phyloP scores from a whole-genome alignment of 2,113 vertebrate genomes.

The Ascaphus truei region DNA sequence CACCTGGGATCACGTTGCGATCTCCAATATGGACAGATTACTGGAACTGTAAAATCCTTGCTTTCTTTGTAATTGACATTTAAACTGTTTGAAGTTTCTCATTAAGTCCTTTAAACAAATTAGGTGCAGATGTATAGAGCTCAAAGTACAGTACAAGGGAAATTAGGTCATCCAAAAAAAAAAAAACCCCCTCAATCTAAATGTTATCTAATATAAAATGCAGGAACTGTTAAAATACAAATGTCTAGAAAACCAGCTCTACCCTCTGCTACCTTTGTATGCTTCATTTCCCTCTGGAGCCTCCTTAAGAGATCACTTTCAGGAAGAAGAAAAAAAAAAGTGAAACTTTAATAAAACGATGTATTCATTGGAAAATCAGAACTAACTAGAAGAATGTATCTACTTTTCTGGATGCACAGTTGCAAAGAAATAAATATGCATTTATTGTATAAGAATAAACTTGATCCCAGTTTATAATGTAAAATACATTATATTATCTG shows the following conservation, averaged over 20 bases:
- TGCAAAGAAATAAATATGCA: conserved; percentile 24
- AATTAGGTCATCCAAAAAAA: conserved; percentile 66
- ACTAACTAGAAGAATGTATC: not conserved
- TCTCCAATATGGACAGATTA: conserved; percentile 79
- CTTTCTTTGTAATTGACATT: conserved; percentile 83
- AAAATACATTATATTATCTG: too few relatives aligned
- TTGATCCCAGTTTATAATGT: too few relatives aligned
- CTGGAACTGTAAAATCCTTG: conserved; percentile 76
- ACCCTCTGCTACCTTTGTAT: conserved; percentile 37
- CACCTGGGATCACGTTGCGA: conserved; percentile 83
- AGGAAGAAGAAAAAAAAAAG: conserved; percentile 24
- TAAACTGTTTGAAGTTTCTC: conserved; percentile 87
- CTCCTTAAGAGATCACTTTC: conserved; percentile 24
- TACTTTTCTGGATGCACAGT: conserved; percentile 34
- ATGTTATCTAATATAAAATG: conserved; percentile 47
- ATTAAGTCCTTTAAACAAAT: conserved; percentile 79
- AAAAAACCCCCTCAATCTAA: conserved; percentile 56
- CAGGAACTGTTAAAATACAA: conserved; percentile 49
- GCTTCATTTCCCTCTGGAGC: not conserved
- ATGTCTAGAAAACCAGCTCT: conserved; percentile 40
- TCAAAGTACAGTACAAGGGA: conserved; percentile 63
- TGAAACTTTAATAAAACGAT: conserved; percentile 17
- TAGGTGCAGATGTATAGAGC: conserved; percentile 74
- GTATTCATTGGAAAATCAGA: not conserved
- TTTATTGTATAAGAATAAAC: too few relatives aligned